Evolutionary conservation across 2,888 invertebrate species (phyloP), one percentile per base, ranked within the genome.

Genomic region (Timema podura): DNA sequence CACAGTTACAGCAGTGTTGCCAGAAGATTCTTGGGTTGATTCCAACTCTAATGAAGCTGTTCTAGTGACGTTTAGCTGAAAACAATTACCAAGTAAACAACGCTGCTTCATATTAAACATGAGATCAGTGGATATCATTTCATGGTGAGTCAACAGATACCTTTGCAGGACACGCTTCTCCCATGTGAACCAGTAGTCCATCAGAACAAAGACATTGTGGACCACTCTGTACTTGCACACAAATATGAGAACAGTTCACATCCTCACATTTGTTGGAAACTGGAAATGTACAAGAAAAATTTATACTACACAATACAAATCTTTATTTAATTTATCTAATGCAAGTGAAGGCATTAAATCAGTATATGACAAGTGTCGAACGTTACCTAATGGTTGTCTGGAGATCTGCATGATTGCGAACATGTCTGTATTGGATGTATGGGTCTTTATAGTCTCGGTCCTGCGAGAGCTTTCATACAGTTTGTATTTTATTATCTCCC

Each of bases 161-260:
- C 16, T 44, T 67, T n/a, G 44, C 67, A 30, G 51, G 30, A 44
- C 85, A 85, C 47, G 70, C 70, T n/a, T 78, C 78, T n/a, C 77
- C 76, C 68, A 81, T 80, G 16, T 75, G 74, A 2, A 84, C 80
- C 44, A 80, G 74, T 6, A 76, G 76, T 2, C 88, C 88, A 77
- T 85, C 80, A 64, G 82, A 81, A 74, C 89, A 89, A 72, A 88
- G 78, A 75, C 89, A 89, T 72, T 81, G 82, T 11, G 82, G 80
- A 1, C 81, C 80, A 5, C 79, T 77, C 64, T 83, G 81, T 9
- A 82, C 81, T 49, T 85, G 82, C 5, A 90, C 81, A 77, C 91
- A 91, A 76, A 91, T 80, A 70, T 88, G 84, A 0, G 81, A 78
- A 76, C 91, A 91, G 45, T 80, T 81, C 47, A 83, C 81, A 67